phyloP scores from a whole-genome alignment of 2,113 vertebrate genomes.

The Equus przewalskii region DNA sequence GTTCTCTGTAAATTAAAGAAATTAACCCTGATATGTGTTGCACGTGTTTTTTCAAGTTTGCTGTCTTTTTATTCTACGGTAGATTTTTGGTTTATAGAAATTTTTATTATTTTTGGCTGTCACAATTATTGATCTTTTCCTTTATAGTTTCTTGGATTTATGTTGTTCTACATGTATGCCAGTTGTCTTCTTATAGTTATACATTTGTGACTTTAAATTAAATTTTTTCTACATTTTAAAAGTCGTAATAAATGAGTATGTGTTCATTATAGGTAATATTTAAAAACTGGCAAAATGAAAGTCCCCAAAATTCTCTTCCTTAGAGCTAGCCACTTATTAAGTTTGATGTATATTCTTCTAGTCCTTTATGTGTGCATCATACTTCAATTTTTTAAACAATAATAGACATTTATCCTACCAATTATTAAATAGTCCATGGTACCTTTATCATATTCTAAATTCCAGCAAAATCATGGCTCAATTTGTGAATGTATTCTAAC shows the following conservation, averaged over 20 bases:
- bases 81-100: slow-evolving; percentile 19
- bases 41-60: not conserved
- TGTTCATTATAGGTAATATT: not conserved
- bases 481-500: not conserved
- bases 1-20: slow-evolving; percentile 27
- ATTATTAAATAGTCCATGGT: not conserved
- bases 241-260: not conserved
- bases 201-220: not conserved
- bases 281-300: slow-evolving; percentile 34
- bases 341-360: not conserved
- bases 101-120: not conserved
- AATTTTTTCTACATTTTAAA: slow-evolving; percentile 2
- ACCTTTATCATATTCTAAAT: not conserved
- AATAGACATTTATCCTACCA: not conserved
- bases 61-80: slow-evolving; percentile 15
- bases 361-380: not conserved
- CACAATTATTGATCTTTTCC: not conserved
- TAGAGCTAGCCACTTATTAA: not conserved
- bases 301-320: not conserved
- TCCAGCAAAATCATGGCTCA: not conserved
- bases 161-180: not conserved
- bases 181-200: not conserved
- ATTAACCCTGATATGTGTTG: not conserved
- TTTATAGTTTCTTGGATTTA: not conserved
- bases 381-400: not conserved